Conservation (phyloP, 2,113 vertebrate genomes). For the Circaetus gallicus region DNA sequence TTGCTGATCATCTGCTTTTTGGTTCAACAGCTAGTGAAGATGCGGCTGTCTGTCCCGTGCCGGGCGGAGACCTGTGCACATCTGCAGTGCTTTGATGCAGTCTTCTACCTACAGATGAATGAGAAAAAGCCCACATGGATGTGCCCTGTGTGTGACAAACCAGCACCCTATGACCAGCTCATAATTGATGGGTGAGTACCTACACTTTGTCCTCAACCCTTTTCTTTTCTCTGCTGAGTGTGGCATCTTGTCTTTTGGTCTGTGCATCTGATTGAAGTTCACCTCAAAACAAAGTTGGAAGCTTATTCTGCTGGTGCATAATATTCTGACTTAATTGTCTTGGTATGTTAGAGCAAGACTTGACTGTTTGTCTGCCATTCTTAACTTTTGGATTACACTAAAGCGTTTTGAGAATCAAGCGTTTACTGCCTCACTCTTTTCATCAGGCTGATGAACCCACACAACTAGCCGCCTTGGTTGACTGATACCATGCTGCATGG, state of each 20-base stretch:
- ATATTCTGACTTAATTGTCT: background rate
- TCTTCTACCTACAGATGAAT: constrained; percentile 99
- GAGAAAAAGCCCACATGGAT: constrained; percentile 99
- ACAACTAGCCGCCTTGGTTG: background rate
- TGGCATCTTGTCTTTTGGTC: background rate
- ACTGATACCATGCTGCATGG: background rate
- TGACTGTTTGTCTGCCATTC: background rate
- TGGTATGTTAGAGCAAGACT: background rate
- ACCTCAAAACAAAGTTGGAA: accelerated
- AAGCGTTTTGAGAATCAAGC: background rate
- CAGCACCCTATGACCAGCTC: constrained; percentile 93
- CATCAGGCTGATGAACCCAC: background rate
- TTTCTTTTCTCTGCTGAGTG: background rate
- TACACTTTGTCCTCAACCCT: background rate
- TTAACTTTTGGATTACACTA: background rate
- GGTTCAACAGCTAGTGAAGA: constrained; percentile 89
- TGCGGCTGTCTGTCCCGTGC: constrained; percentile 94
- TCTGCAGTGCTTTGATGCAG: constrained; percentile 97
- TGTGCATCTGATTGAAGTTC: background rate
- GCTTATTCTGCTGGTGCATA: background rate
- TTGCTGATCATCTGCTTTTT: background rate
- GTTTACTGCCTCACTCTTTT: background rate
- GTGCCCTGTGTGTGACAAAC: constrained; percentile 97
- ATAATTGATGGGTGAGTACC: constrained; percentile 90
- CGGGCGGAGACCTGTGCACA: constrained; percentile 94